Conservation (phyloP, 2,113 vertebrate species). For the Gavia stellata region DNA sequence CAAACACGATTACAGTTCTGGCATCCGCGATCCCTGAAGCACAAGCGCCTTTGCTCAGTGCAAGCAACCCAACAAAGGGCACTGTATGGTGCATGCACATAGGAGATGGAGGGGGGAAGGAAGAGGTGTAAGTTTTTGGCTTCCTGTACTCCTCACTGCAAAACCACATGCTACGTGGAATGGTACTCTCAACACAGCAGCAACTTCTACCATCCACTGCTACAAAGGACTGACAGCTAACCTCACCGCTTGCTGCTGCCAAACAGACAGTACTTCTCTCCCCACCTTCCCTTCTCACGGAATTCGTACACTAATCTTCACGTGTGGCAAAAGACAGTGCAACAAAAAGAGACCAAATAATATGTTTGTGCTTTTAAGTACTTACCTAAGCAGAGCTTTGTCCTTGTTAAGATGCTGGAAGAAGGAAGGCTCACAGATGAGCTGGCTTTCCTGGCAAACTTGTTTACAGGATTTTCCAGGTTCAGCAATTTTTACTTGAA, state of each 20-base stretch:
- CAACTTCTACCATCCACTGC: neutral
- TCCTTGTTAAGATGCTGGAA: conserved; percentile 99
- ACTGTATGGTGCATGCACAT: accelerated
- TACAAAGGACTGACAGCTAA: neutral
- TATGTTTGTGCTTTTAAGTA: neutral
- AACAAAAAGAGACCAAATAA: neutral
- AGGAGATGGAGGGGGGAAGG: neutral
- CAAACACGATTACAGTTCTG: neutral
- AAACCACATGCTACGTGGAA: accelerated
- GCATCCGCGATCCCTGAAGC: neutral
- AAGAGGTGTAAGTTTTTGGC: neutral
- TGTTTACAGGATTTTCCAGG: conserved; percentile 92
- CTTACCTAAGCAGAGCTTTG: conserved; percentile 87
- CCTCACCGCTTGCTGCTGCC: neutral
- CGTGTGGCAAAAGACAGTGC: accelerated
- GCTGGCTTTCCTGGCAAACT: conserved; percentile 94
- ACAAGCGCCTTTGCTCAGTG: neutral
- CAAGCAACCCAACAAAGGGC: neutral
- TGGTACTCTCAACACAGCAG: neutral
- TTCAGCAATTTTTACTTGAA: conserved; percentile 90
- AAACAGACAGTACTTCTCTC: neutral
- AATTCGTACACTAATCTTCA: neutral
- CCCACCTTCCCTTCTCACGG: neutral
- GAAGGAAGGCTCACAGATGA: conserved; percentile 97
- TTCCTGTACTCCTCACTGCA: neutral